These are phyloP conservation scores for Euzophera pinguis DNA, from an alignment of 2,888 invertebrate genomes.

Conservation along the genomic window DNA sequence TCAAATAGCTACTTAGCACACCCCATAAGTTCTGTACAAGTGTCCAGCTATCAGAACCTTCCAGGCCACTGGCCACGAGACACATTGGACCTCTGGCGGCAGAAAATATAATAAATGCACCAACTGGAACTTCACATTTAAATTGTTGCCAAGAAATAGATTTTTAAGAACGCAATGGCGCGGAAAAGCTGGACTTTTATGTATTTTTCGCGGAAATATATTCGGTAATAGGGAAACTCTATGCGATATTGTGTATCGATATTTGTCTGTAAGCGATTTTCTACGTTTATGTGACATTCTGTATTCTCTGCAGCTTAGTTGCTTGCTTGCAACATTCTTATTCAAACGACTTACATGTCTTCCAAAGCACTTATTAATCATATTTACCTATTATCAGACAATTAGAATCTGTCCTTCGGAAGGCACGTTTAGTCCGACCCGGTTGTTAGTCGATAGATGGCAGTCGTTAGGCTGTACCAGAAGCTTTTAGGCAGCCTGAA, in stretches of 20 bases:
- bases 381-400: no score
- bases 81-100: not conserved
- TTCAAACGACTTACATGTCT: no score
- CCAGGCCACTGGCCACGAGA: constrained; percentile 1
- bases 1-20: constrained; percentile 9
- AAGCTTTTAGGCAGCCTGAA: no score
- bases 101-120: constrained; percentile 2
- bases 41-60: constrained; percentile 1
- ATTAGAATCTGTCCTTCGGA: no score
- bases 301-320: no score
- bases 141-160: constrained; percentile 7
- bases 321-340: no score
- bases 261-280: no score
- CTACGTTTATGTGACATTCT: no score
- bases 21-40: constrained; percentile 6
- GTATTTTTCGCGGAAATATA: not conserved
- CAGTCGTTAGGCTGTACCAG: no score
- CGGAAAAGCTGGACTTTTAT: not conserved
- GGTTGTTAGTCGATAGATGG: no score
- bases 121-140: not conserved
- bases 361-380: no score
- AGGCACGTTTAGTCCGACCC: no score
- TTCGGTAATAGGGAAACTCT: not conserved
- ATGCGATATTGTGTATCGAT: not conserved
- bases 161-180: not conserved